Percentiles rank a stretch among this genome's conserved stretches.
phyloP scores from a whole-genome alignment of 2,888 invertebrate genomes.

The Phaedon cochleariae region DNA sequence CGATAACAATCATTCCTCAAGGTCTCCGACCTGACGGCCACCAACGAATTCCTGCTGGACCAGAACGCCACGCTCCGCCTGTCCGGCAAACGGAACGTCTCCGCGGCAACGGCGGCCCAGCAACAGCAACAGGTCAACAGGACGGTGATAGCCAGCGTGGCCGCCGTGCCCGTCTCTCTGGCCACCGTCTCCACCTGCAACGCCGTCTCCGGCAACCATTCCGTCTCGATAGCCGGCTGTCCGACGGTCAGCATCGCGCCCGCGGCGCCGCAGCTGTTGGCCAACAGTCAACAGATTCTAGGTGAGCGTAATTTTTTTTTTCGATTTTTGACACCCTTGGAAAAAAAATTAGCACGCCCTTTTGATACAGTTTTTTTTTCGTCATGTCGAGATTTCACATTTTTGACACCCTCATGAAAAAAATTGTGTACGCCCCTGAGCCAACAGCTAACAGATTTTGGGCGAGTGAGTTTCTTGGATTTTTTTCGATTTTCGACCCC shows the following conservation, averaged over 20 bases:
- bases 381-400: no score
- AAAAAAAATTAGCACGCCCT: no score
- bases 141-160: slow-evolving; percentile 69
- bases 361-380: slow-evolving; percentile 7
- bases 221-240: slow-evolving; percentile 66
- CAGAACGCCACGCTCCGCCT: slow-evolving; percentile 78
- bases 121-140: slow-evolving; percentile 61
- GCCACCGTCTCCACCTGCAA: slow-evolving; percentile 67
- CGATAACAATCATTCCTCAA: no score
- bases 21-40: slow-evolving; percentile 75
- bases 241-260: slow-evolving; percentile 70
- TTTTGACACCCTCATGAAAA: no score
- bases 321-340: background rate
- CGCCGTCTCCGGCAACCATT: slow-evolving; percentile 60
- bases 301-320: slow-evolving; percentile 46
- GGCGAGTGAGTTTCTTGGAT: no score
- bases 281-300: slow-evolving; percentile 62
- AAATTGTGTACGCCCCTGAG: no score
- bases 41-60: slow-evolving; percentile 80
- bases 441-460: no score
- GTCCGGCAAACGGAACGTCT: slow-evolving; percentile 66
- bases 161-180: slow-evolving; percentile 69
- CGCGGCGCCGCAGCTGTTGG: slow-evolving; percentile 62
- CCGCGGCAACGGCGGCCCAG: no score
- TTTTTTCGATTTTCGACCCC: no score